Conservation (phyloP, 2,888 invertebrate genomes). For the Conus canariensis region DNA sequence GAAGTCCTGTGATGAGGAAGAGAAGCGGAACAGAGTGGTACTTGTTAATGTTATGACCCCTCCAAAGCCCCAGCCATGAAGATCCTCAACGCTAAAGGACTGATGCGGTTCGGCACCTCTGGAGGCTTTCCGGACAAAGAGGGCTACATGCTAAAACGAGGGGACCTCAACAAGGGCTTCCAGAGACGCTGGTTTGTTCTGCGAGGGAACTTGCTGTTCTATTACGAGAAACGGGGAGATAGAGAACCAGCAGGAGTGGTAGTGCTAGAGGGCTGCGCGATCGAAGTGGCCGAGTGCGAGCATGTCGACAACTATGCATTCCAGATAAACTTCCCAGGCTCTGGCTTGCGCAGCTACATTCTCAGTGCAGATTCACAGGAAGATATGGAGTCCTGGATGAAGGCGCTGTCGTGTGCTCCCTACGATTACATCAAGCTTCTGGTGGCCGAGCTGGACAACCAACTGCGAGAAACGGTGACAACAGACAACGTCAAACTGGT, state of each 20-base stretch:
- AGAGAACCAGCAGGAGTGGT: slow-evolving; percentile 95
- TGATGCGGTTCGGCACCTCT: slow-evolving; percentile 92
- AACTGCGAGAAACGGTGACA: slow-evolving; percentile 87
- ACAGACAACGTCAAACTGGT: slow-evolving; percentile 52
- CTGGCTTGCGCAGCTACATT: slow-evolving; percentile 90
- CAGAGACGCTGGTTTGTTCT: slow-evolving; percentile 95
- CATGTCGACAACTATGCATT: slow-evolving; percentile 88
- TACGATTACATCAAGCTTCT: slow-evolving; percentile 97
- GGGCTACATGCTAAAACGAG: slow-evolving; percentile 93
- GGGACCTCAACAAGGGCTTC: slow-evolving; percentile 92
- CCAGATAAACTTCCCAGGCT: slow-evolving; percentile 93
- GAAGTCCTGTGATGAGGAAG: too few species aligned
- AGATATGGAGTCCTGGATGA: slow-evolving; percentile 91
- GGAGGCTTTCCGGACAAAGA: slow-evolving; percentile 93
- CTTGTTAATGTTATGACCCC: too few species aligned
- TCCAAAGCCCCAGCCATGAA: slow-evolving; percentile 79
- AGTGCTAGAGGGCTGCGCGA: slow-evolving; percentile 95
- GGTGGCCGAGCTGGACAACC: slow-evolving; percentile 94
- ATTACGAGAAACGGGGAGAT: slow-evolving; percentile 94
- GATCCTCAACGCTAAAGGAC: slow-evolving; percentile 93
- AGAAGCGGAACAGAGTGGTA: too few species aligned
- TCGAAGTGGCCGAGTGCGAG: slow-evolving; percentile 79
- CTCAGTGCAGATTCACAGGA: slow-evolving; percentile 82
- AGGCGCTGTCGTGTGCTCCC: slow-evolving; percentile 91
- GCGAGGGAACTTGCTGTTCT: slow-evolving; percentile 96